Conservation (phyloP, 2,113 vertebrate species). For the Triplophysa rosa region DNA sequence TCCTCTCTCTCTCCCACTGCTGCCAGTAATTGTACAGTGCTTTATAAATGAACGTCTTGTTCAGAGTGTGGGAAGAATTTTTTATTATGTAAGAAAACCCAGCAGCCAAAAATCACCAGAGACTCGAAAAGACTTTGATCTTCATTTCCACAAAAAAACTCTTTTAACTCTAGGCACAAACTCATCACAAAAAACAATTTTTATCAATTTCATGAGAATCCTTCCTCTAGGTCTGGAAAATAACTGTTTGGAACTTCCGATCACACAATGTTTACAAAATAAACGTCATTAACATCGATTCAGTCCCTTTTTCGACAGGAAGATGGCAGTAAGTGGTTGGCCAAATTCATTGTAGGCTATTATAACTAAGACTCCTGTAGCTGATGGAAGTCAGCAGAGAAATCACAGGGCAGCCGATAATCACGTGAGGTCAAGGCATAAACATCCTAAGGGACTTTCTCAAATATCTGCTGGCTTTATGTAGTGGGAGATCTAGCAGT, state of each 20-base stretch:
- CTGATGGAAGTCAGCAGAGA: conserved; percentile 46
- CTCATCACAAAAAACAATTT: background rate
- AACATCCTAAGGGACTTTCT: conserved; percentile 68
- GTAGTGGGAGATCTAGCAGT: conserved; percentile 68
- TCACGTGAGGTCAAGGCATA: conserved; percentile 61
- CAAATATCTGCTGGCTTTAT: conserved; percentile 61
- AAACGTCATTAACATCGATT: background rate
- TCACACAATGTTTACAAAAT: background rate
- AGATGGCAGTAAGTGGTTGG: conserved; percentile 68
- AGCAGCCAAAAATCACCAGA: conserved; percentile 54
- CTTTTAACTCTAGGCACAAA: background rate
- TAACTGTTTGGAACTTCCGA: background rate
- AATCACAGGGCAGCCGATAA: conserved; percentile 63
- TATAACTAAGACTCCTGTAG: conserved; percentile 2
- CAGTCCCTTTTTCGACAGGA: conserved; percentile 34
- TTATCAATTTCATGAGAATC: background rate
- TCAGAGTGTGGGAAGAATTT: conserved; percentile 61
- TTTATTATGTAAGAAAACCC: conserved; percentile 57
- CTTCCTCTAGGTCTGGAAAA: background rate
- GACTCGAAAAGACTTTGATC: conserved; percentile 57
- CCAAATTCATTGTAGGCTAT: background rate
- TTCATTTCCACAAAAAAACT: background rate
- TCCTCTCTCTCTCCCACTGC: background rate
- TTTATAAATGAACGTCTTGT: conserved; percentile 63
- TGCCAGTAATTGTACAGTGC: conserved; percentile 54